phyloP scores from a whole-genome alignment of 2,797 vertebrate species.

The Cynodonichthys magdalenae region DNA sequence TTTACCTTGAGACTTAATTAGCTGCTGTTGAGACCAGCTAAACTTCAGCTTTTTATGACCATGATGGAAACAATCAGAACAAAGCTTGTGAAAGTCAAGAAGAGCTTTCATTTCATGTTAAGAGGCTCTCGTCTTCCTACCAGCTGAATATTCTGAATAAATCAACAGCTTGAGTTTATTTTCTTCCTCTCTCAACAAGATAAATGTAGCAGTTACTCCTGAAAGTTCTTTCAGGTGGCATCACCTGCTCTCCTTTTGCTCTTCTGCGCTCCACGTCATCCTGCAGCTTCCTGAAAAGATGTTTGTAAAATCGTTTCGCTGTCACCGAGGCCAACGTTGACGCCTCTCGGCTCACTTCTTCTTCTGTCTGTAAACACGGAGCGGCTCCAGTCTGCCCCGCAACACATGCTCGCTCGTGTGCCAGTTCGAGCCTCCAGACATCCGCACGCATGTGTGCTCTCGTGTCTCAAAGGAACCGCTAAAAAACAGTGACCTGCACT shows the following conservation, averaged over 20 bases:
- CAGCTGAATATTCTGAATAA: neutral
- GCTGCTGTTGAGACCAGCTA: too few species aligned
- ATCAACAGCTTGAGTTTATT: neutral
- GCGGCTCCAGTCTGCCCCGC: slow-evolving; percentile 27
- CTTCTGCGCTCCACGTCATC: slow-evolving; percentile 18
- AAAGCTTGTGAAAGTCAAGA: neutral
- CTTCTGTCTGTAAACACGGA: slow-evolving; percentile 62
- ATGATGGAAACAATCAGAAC: neutral
- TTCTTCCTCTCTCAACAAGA: neutral
- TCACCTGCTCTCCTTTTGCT: neutral
- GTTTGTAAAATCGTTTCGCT: slow-evolving; percentile 66
- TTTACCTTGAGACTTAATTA: too few species aligned
- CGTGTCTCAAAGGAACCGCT: slow-evolving; percentile 34
- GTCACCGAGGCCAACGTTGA: slow-evolving; percentile 66
- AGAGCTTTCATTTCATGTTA: neutral
- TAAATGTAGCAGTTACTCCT: neutral
- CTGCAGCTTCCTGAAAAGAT: slow-evolving; percentile 43
- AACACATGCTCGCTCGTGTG: slow-evolving; percentile 14
- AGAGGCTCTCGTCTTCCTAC: neutral
- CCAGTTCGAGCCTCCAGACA: slow-evolving; percentile 28
- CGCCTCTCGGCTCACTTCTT: slow-evolving; percentile 55
- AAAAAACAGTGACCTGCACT: slow-evolving; percentile 37
- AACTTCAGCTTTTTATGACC: too few species aligned
- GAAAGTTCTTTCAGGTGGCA: neutral
- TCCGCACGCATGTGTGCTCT: slow-evolving; percentile 7